Evolutionary conservation across 1,140 invertebrate genomes (phyloP).

Genomic region (Brachionus calyciflorus): DNA sequence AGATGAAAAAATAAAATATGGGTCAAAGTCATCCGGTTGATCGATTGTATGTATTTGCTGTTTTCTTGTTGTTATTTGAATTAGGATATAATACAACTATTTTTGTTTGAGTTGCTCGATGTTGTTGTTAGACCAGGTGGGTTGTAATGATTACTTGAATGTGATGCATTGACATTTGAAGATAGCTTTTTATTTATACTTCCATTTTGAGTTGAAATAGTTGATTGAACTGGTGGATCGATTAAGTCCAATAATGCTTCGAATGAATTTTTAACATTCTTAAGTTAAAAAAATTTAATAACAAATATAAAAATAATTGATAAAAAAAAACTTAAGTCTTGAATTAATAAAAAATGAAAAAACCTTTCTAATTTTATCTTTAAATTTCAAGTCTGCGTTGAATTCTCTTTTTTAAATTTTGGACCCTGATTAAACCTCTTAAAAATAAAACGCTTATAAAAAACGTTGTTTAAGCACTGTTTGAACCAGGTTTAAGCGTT

Average conservation of each 20-base stretch:
- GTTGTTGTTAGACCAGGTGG: not conserved
- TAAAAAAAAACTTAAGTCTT: not conserved
- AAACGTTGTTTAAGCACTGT: no score
- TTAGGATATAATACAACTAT: not conserved
- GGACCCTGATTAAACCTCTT: no score
- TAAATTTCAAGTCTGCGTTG: no score
- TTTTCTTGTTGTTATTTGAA: not conserved
- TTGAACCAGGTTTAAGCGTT: no score
- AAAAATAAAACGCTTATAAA: no score
- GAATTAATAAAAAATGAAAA: no score
- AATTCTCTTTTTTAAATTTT: no score
- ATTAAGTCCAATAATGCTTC: slow-evolving; percentile 3
- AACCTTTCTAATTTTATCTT: no score
- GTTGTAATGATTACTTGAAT: no score
- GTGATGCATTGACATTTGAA: not conserved
- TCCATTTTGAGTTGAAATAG: not conserved
- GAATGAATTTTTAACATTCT: slow-evolving; percentile 11
- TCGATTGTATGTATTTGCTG: not conserved
- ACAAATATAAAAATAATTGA: no score
- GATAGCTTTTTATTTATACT: not conserved
- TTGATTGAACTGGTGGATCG: not conserved
- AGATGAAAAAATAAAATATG: not conserved
- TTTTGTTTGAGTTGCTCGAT: not conserved
- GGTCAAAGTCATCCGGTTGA: not conserved
- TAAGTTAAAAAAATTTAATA: not conserved